Percentiles rank a stretch among this genome's conserved stretches.
Conservation (phyloP, 2,113 vertebrate species). For the Neopipo cinnamomea region DNA sequence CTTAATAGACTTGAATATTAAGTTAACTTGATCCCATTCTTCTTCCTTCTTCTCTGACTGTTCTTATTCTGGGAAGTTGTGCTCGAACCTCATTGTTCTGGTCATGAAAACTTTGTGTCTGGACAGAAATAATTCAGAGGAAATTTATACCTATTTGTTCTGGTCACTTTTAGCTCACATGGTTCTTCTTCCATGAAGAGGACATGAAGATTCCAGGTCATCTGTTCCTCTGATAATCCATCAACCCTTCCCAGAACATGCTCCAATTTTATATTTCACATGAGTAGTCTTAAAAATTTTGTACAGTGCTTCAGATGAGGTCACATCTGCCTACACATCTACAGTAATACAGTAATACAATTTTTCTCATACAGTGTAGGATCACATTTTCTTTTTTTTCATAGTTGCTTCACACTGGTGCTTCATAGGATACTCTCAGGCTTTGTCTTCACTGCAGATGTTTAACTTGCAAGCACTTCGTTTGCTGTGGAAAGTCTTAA, state of each 20-base stretch:
- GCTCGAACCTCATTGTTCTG: background rate
- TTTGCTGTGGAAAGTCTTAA: background rate
- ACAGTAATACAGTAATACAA: background rate
- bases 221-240: background rate
- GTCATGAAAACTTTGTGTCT: background rate
- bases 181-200: background rate
- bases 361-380: background rate
- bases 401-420: background rate
- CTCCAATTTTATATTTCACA: background rate
- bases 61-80: background rate
- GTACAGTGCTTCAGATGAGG: background rate
- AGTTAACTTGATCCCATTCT: background rate
- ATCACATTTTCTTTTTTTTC: background rate
- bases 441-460: background rate
- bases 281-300: background rate
- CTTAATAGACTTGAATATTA: conserved; percentile 18
- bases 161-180: background rate
- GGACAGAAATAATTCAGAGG: background rate
- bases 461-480: background rate
- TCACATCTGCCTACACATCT: background rate
- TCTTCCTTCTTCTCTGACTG: background rate
- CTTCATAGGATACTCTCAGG: background rate
- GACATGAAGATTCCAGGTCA: background rate
- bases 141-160: background rate
- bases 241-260: background rate